phyloP scores from a whole-genome alignment of 1,140 invertebrate species.

The Brachionus plicatilis region DNA sequence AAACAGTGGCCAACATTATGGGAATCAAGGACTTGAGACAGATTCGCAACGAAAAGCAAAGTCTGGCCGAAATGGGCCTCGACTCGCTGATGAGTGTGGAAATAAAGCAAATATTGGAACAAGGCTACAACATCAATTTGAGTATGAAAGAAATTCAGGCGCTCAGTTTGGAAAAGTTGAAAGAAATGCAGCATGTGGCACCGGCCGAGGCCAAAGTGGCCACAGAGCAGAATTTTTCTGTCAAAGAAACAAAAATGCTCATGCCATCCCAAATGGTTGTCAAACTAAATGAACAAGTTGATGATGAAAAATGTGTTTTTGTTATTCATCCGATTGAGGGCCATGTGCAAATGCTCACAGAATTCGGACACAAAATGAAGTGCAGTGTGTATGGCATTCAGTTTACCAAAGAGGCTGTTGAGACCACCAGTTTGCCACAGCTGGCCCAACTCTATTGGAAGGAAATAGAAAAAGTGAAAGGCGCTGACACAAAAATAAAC shows the following conservation, averaged over 20 bases:
- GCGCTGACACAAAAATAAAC: constrained; percentile 70
- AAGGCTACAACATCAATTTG: constrained; percentile 68
- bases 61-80: constrained; percentile 85
- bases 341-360: constrained; percentile 64
- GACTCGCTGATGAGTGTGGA: constrained; percentile 96
- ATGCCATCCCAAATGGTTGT: constrained; percentile 58
- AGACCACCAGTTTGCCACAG: constrained; percentile 65
- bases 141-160: constrained; percentile 57
- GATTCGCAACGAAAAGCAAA: constrained; percentile 64
- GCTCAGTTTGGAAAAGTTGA: constrained; percentile 82
- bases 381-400: constrained; percentile 82
- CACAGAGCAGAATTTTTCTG: constrained; percentile 46
- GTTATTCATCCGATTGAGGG: constrained; percentile 89
- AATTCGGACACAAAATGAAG: constrained; percentile 65
- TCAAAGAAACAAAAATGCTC: constrained; percentile 52
- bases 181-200: constrained; percentile 57
- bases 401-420: constrained; percentile 67
- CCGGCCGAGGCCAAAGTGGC: constrained; percentile 59
- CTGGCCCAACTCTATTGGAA: constrained; percentile 70
- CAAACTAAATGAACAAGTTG: constrained; percentile 54
- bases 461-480: constrained; percentile 55
- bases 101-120: constrained; percentile 89
- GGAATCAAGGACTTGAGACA: constrained; percentile 72
- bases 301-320: constrained; percentile 61
- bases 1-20: constrained; percentile 53